Evolutionary conservation across 1,140 invertebrate genomes (phyloP).

Genomic region (Mesaphorura yosii): DNA sequence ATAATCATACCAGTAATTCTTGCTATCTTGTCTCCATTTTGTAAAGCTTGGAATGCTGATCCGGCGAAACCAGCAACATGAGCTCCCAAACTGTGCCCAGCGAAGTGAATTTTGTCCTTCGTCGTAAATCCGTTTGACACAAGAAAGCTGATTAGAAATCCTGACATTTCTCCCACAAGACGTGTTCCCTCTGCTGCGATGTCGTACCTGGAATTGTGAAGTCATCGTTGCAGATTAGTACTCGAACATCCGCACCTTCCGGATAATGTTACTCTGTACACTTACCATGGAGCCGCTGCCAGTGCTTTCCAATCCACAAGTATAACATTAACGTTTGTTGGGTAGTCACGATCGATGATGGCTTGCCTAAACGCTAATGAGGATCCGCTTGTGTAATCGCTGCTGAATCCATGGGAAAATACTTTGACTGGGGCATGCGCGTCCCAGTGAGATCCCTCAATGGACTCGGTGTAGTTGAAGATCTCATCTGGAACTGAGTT

Average conservation of each 20-base stretch:
- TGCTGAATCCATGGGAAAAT: constrained; percentile 21
- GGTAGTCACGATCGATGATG: constrained; percentile 2
- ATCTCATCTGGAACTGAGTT: background rate
- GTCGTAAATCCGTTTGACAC: background rate
- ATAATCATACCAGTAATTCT: background rate
- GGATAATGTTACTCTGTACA: too few species aligned
- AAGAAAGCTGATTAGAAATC: background rate
- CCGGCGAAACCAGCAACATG: constrained; percentile 8
- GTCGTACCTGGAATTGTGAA: too few species aligned
- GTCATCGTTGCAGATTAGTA: too few species aligned
- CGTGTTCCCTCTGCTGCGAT: constrained; percentile 12
- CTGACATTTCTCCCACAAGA: constrained; percentile 12
- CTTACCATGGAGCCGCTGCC: constrained; percentile 18
- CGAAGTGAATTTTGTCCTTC: constrained; percentile 1
- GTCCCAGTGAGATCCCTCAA: constrained; percentile 13
- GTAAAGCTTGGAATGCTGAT: background rate
- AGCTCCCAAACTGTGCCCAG: constrained; percentile 5
- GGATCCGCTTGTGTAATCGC: constrained; percentile 1
- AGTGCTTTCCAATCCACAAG: constrained; percentile 13
- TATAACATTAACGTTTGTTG: constrained; percentile 15
- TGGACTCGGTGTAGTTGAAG: background rate
- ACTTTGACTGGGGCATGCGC: constrained; percentile 20
- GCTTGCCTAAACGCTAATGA: background rate
- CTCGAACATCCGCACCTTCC: too few species aligned
- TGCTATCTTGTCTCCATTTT: constrained; percentile 1